A percentile compares a stretch with the other conserved stretches of the same genome.
phyloP scores from a whole-genome alignment of 2,797 vertebrate genomes.

The Etheostoma nigrum region DNA sequence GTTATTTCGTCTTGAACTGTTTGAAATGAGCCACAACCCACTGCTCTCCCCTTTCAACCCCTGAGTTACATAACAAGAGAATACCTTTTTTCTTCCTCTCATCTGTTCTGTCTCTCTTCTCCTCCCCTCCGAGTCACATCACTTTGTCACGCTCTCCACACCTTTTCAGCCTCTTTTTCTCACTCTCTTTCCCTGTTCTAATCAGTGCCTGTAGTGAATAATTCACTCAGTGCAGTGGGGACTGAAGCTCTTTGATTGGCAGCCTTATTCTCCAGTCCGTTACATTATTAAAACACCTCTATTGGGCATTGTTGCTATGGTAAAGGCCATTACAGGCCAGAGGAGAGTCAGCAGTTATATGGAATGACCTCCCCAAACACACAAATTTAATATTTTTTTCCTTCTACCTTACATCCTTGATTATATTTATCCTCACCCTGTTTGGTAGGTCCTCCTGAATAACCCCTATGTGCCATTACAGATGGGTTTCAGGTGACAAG shows the following conservation, averaged over 20 bases:
- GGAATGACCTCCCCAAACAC: slow-evolving; percentile 14
- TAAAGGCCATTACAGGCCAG: slow-evolving; percentile 63
- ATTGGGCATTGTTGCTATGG: slow-evolving; percentile 68
- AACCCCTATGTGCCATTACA: not conserved
- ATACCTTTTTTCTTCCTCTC: slow-evolving; percentile 38
- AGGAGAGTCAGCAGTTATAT: slow-evolving; percentile 61
- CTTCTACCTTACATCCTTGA: slow-evolving; percentile 10
- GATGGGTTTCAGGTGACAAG: slow-evolving; percentile 28
- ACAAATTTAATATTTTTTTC: slow-evolving; percentile 29
- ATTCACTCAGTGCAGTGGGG: slow-evolving; percentile 79
- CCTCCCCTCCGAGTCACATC: slow-evolving; percentile 43
- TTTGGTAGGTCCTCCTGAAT: slow-evolving; percentile 20
- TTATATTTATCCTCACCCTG: slow-evolving; percentile 18
- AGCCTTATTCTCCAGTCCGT: slow-evolving; percentile 80
- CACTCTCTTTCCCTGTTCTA: slow-evolving; percentile 65
- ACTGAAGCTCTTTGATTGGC: slow-evolving; percentile 82
- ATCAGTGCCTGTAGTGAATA: slow-evolving; percentile 85
- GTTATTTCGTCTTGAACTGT: slow-evolving; percentile 28
- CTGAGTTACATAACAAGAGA: slow-evolving; percentile 48
- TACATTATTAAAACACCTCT: slow-evolving; percentile 83
- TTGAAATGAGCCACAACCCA: slow-evolving; percentile 37
- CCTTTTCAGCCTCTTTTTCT: slow-evolving; percentile 60
- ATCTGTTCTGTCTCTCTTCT: slow-evolving; percentile 28
- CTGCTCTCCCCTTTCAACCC: slow-evolving; percentile 25
- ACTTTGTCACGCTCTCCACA: slow-evolving; percentile 58